Evolutionary conservation across 53 echinoderm and acorn worm genomes (phyloP).

Genomic region (Luidia sarsii): DNA sequence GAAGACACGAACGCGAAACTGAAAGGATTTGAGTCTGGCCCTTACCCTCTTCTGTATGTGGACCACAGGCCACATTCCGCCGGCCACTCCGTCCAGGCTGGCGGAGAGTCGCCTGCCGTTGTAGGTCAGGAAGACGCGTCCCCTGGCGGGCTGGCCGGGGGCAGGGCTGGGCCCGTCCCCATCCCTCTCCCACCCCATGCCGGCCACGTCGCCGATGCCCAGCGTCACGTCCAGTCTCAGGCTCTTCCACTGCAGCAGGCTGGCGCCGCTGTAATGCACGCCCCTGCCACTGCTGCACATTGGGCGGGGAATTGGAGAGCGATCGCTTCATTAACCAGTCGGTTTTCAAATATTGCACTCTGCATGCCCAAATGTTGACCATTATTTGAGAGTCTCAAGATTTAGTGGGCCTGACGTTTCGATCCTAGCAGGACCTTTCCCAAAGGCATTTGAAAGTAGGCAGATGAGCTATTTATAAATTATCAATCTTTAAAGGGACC

Average conservation of each 20-base stretch:
- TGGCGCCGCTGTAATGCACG: slow-evolving; percentile 87
- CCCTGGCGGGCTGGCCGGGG: slow-evolving; percentile 59
- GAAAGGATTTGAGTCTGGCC: not conserved
- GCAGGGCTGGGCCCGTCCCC: slow-evolving; percentile 56
- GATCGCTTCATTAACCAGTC: too few species aligned
- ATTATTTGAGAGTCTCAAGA: too few species aligned
- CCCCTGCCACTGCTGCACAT: slow-evolving; percentile 84
- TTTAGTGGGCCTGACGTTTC: too few species aligned
- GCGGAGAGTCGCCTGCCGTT: slow-evolving; percentile 75
- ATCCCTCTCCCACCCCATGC: slow-evolving; percentile 82
- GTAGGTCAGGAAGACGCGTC: slow-evolving; percentile 82
- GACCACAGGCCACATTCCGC: slow-evolving; percentile 81
- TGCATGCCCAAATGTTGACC: too few species aligned
- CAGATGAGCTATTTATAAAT: too few species aligned
- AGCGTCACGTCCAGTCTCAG: slow-evolving; percentile 78
- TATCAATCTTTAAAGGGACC: too few species aligned
- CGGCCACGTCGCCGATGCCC: slow-evolving; percentile 72
- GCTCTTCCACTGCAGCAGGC: slow-evolving; percentile 89
- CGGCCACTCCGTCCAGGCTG: slow-evolving; percentile 69
- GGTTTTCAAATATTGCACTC: too few species aligned
- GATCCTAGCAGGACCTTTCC: too few species aligned
- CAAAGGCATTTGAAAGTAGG: too few species aligned
- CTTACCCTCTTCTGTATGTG: slow-evolving; percentile 86
- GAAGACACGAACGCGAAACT: too few species aligned
- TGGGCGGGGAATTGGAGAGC: too few species aligned